A percentile compares a stretch with the other conserved stretches of the same genome.
Conservation (phyloP, 2,113 vertebrate species). For the Vidua chalybeata region DNA sequence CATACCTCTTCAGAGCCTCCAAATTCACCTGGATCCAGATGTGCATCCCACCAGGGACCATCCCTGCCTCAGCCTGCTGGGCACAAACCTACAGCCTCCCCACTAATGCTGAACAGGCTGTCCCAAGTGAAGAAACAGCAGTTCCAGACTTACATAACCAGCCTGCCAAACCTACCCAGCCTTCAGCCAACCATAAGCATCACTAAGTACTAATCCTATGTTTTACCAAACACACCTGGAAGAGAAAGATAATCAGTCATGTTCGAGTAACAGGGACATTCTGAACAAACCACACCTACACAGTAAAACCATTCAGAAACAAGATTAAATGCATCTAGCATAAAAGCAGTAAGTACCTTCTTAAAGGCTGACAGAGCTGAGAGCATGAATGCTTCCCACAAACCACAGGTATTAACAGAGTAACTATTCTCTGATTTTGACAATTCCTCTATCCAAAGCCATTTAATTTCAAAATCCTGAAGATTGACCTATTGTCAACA, state of each 20-base stretch:
- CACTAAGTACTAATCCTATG: background rate
- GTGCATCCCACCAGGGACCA: background rate
- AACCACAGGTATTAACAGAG: background rate
- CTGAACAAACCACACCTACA: slow-evolving; percentile 3
- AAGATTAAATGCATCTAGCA: background rate
- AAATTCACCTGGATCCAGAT: background rate
- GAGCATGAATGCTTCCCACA: background rate
- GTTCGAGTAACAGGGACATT: background rate
- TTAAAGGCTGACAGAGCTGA: background rate
- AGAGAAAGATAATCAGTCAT: background rate
- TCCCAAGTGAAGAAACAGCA: background rate
- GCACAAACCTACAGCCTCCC: background rate
- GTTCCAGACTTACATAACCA: slow-evolving; percentile 10
- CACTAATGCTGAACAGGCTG: background rate
- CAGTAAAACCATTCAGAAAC: background rate
- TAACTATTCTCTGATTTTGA: background rate
- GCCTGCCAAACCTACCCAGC: slow-evolving; percentile 32
- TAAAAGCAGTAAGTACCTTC: background rate
- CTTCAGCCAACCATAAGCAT: slow-evolving; percentile 39
- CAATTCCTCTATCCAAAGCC: background rate
- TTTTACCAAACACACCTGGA: slow-evolving; percentile 27
- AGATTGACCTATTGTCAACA: background rate
- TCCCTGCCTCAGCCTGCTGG: background rate
- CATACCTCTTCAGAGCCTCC: background rate
- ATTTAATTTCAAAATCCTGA: background rate